phyloP scores from a whole-genome alignment of 2,797 vertebrate genomes.

The Oryzias dopingdopingensis region DNA sequence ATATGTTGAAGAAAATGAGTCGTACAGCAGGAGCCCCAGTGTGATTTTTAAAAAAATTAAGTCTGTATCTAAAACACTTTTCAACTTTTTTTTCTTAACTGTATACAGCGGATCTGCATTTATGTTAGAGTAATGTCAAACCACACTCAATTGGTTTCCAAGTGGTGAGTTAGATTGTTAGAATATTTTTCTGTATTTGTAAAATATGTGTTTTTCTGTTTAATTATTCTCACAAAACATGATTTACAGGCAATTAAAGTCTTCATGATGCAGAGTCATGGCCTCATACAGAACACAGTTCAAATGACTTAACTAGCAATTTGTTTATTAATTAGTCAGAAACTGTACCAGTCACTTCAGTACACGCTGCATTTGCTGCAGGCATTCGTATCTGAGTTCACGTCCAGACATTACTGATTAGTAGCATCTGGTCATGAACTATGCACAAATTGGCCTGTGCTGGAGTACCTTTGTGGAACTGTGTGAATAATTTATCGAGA shows the following conservation, averaged over 20 bases:
- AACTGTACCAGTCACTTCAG: constrained; percentile 38
- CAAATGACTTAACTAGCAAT: constrained; percentile 47
- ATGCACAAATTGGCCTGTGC: constrained; percentile 48
- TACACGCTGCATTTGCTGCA: constrained; percentile 51
- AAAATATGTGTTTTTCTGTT: neutral
- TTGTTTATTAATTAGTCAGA: constrained; percentile 67
- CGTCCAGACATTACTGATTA: constrained; percentile 44
- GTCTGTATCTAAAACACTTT: too few relatives aligned
- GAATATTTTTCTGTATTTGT: too few relatives aligned
- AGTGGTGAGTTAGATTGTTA: too few relatives aligned
- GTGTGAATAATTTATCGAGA: constrained; percentile 72
- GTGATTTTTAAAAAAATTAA: neutral
- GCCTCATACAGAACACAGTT: constrained; percentile 31
- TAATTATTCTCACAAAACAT: constrained; percentile 19
- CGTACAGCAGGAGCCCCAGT: constrained; percentile 6
- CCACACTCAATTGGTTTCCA: too few relatives aligned
- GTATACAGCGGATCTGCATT: too few relatives aligned
- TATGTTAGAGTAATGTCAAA: too few relatives aligned
- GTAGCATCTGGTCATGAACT: constrained; percentile 58
- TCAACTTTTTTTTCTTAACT: too few relatives aligned
- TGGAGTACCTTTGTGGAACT: constrained; percentile 53
- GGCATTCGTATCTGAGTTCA: constrained; percentile 16
- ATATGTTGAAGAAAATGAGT: constrained; percentile 7
- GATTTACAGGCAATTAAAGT: too few relatives aligned
- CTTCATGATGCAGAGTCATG: neutral